A percentile compares a stretch with the other conserved stretches of the same genome.
Evolutionary conservation across 2,797 vertebrate species (phyloP).

Genomic region (Chelmon rostratus): DNA sequence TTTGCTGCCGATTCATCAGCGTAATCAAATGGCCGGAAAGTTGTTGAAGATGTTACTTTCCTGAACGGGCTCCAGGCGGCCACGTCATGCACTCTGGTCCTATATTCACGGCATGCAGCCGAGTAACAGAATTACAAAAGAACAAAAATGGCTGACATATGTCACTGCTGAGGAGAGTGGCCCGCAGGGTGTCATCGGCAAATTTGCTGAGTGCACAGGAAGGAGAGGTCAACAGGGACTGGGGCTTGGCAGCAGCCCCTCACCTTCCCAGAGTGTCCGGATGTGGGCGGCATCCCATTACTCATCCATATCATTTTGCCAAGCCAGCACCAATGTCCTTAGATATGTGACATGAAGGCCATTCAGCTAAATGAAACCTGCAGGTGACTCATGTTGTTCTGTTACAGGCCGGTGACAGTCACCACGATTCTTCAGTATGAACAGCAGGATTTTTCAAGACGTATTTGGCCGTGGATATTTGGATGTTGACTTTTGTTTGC

Average conservation of each 20-base stretch:
- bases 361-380: slow-evolving; percentile 77
- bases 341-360: slow-evolving; percentile 83
- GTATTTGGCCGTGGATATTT: not conserved
- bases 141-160: slow-evolving; percentile 73
- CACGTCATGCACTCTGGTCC: not conserved
- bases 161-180: slow-evolving; percentile 58
- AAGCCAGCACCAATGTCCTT: slow-evolving; percentile 84
- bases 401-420: slow-evolving; percentile 45
- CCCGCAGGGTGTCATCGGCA: slow-evolving; percentile 65
- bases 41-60: slow-evolving; percentile 36
- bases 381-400: slow-evolving; percentile 72
- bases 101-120: slow-evolving; percentile 24
- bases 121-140: slow-evolving; percentile 52
- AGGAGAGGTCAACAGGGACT: slow-evolving; percentile 82
- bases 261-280: slow-evolving; percentile 84
- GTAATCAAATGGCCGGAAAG: slow-evolving; percentile 34
- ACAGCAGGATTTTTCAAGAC: not conserved
- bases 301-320: slow-evolving; percentile 84
- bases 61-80: not conserved
- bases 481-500: not conserved
- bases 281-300: slow-evolving; percentile 84
- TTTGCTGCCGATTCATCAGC: slow-evolving; percentile 36
- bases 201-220: slow-evolving; percentile 80
- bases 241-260: slow-evolving; percentile 83
- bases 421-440: slow-evolving; percentile 3